Percentiles rank a stretch among this genome's conserved stretches.
Conservation (phyloP, 1,140 invertebrate genomes). For the Drosophila bipectinata region DNA sequence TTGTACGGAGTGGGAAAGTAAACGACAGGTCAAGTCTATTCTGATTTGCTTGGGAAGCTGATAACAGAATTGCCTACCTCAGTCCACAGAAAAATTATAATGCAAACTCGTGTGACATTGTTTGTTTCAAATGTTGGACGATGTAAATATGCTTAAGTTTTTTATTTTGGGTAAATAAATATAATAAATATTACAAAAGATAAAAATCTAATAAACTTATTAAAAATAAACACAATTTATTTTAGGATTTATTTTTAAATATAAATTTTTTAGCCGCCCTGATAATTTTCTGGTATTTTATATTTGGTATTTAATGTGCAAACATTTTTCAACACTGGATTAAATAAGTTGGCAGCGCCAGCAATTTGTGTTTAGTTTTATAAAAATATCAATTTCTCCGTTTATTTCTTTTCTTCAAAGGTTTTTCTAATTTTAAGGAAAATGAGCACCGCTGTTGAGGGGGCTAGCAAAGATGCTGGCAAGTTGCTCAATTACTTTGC, state of each 20-base stretch:
- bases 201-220: background rate
- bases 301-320: background rate
- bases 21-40: conserved; percentile 3
- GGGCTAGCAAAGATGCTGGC: background rate
- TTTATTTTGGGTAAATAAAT: background rate
- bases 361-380: background rate
- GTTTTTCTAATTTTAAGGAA: background rate
- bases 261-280: background rate
- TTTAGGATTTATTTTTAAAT: background rate
- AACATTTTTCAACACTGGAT: background rate
- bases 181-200: too few relatives aligned
- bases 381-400: conserved; percentile 4
- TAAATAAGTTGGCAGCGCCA: conserved; percentile 7
- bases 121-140: too few relatives aligned
- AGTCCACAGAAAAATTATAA: background rate
- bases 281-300: background rate
- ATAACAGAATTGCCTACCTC: conserved; percentile 31
- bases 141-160: too few relatives aligned
- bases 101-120: background rate
- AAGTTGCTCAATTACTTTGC: conserved; percentile 49
- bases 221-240: background rate
- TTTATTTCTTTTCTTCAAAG: background rate
- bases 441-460: conserved; percentile 45
- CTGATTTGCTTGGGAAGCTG: conserved; percentile 36
- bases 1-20: conserved; percentile 22